Conservation (phyloP, 2,797 vertebrate species). For the Chrosomus eos region DNA sequence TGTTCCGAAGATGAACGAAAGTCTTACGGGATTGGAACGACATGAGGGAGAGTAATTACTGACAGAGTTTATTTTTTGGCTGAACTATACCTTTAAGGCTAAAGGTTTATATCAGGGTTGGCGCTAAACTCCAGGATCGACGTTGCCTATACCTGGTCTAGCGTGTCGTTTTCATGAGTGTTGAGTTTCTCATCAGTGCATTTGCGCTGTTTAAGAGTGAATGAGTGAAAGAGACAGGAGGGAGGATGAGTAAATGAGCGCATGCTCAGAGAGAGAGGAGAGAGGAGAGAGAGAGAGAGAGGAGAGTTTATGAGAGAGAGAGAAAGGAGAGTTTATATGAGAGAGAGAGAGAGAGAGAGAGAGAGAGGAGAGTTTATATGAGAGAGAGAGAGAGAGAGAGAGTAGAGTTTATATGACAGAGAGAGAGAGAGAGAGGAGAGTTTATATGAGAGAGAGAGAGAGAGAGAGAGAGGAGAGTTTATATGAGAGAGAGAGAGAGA, state of each 20-base stretch:
- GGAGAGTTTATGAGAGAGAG: too few species aligned
- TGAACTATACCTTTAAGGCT: too few species aligned
- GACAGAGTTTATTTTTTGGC: too few species aligned
- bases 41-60: too few species aligned
- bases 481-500: slow-evolving; percentile 63
- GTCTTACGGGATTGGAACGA: too few species aligned
- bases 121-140: too few species aligned
- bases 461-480: slow-evolving; percentile 40
- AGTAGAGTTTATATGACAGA: too few species aligned
- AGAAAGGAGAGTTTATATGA: slow-evolving; percentile 50
- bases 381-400: slow-evolving; percentile 25
- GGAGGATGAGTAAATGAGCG: slow-evolving; percentile 67
- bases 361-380: too few species aligned
- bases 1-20: too few species aligned
- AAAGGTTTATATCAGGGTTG: too few species aligned
- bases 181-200: slow-evolving; percentile 77
- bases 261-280: slow-evolving; percentile 66
- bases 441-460: slow-evolving; percentile 50
- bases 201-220: slow-evolving; percentile 72
- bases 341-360: slow-evolving; percentile 58
- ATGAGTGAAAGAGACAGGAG: slow-evolving; percentile 35
- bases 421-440: slow-evolving; percentile 53
- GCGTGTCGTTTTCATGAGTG: slow-evolving; percentile 78
- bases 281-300: slow-evolving; percentile 54
- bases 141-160: too few species aligned